Evolutionary conservation across 2,113 vertebrate species (phyloP).

Genomic region (Daphoenositta chrysoptera): DNA sequence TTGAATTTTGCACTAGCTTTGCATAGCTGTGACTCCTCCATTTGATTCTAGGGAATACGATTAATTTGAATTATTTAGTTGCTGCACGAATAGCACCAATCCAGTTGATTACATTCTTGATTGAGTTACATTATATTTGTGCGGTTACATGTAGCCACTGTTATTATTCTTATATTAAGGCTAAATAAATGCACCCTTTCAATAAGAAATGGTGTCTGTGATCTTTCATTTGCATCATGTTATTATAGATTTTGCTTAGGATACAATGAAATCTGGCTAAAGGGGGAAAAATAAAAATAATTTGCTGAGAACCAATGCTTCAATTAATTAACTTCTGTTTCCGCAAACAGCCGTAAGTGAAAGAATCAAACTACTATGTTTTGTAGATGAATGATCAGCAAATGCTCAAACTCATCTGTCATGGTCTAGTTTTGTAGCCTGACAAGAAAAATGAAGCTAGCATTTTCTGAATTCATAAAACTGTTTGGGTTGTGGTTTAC

Average conservation of each 20-base stretch:
- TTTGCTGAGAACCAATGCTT: conserved; percentile 35
- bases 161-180: conserved; percentile 8
- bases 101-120: neutral
- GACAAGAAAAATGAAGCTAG: conserved; percentile 71
- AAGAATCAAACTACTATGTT: conserved; percentile 73
- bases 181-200: conserved; percentile 27
- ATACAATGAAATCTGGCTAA: conserved; percentile 31
- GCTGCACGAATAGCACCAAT: neutral
- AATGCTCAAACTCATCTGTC: conserved; percentile 72
- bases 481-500: conserved; percentile 38
- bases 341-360: conserved; percentile 71
- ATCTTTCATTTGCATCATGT: conserved; percentile 23
- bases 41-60: conserved; percentile 17
- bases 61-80: conserved; percentile 27
- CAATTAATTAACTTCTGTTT: conserved; percentile 76
- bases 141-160: neutral
- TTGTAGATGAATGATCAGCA: conserved; percentile 77
- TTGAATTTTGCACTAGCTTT: conserved; percentile 18
- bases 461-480: conserved; percentile 71
- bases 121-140: neutral
- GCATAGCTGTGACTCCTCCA: neutral
- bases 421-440: conserved; percentile 71
- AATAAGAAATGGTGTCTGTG: conserved; percentile 2
- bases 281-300: conserved; percentile 44
- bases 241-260: conserved; percentile 64